A percentile compares a stretch with the other conserved stretches of the same genome.
phyloP scores from a whole-genome alignment of 2,797 vertebrate genomes.

The Coracias cyanogaster region DNA sequence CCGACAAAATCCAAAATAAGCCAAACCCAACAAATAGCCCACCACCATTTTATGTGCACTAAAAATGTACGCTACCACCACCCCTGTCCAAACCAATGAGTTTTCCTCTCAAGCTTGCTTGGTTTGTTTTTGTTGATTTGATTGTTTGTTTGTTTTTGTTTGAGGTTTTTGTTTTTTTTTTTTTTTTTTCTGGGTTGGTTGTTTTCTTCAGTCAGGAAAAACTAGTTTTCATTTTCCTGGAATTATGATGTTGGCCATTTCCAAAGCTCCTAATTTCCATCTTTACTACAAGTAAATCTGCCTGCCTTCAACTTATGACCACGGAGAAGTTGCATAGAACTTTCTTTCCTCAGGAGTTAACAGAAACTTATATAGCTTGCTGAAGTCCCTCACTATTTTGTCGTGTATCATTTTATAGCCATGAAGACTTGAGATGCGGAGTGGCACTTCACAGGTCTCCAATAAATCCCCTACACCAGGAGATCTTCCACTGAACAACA shows the following conservation, averaged over 20 bases:
- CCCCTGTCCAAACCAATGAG: background rate
- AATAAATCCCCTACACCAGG: background rate
- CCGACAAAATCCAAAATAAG: background rate
- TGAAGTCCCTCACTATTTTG: background rate
- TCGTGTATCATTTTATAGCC: background rate
- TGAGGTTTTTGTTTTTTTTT: background rate
- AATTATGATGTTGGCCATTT: background rate
- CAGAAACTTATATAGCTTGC: background rate
- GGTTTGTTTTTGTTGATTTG: background rate
- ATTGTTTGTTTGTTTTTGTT: background rate
- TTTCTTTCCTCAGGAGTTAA: background rate
- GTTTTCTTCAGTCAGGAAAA: background rate
- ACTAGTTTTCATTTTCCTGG: background rate
- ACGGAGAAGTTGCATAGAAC: background rate
- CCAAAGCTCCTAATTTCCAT: background rate
- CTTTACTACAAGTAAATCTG: background rate
- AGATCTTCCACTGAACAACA: background rate
- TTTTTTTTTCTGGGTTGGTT: background rate
- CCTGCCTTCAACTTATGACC: background rate
- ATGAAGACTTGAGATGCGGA: background rate
- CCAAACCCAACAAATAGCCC: background rate
- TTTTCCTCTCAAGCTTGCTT: background rate
- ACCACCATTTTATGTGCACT: no score
- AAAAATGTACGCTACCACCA: background rate
- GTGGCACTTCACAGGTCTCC: background rate